Conservation (phyloP, 2,888 invertebrate species). For the Chrysotoxum bicinctum region DNA sequence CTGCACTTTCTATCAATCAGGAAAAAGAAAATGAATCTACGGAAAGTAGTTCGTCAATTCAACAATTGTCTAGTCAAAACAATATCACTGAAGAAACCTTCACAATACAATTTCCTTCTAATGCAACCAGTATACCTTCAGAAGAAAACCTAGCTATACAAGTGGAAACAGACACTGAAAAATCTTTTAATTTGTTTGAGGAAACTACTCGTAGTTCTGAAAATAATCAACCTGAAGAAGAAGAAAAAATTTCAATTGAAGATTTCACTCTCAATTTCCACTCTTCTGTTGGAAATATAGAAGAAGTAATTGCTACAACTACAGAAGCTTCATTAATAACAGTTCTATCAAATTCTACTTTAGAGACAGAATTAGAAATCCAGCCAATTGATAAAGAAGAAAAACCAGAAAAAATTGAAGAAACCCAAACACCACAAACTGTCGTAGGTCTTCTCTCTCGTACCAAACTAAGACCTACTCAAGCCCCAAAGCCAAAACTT, state of each 20-base stretch:
- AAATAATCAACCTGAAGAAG: background rate
- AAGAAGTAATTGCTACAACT: too few species aligned
- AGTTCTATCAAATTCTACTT: background rate
- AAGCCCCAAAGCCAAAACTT: conserved; percentile 33
- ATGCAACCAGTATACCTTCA: background rate
- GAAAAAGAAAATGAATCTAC: background rate
- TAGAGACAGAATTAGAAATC: background rate
- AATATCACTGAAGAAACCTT: background rate
- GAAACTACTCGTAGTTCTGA: background rate
- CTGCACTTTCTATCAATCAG: background rate
- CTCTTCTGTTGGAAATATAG: background rate
- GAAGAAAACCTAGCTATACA: background rate
- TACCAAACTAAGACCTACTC: conserved; percentile 20
- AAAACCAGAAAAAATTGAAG: background rate
- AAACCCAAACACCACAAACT: conserved; percentile 2
- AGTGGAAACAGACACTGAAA: background rate
- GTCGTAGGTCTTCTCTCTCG: conserved; percentile 42
- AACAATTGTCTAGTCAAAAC: background rate
- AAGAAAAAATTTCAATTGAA: background rate
- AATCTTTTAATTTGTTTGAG: background rate
- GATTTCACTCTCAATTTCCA: background rate
- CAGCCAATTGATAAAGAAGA: background rate
- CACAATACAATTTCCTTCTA: background rate
- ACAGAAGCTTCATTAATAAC: background rate
- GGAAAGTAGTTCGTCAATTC: background rate